Evolutionary conservation across 2,888 invertebrate genomes (phyloP).

Genomic region (Myathropa florea): DNA sequence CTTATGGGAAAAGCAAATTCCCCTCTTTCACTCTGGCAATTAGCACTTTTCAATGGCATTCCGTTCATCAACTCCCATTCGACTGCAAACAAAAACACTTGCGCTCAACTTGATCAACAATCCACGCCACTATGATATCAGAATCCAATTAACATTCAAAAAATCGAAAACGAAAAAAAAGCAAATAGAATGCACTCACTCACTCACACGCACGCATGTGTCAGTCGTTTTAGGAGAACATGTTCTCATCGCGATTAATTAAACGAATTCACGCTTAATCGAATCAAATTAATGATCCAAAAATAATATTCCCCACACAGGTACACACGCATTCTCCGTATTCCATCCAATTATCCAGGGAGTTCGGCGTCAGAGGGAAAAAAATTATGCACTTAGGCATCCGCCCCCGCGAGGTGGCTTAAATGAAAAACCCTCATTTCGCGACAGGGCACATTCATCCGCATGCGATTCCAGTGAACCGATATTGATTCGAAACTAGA

Average conservation of each 20-base stretch:
- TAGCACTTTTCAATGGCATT: neutral
- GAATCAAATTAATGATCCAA: constrained; percentile 29
- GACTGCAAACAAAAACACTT: neutral
- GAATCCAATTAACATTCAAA: neutral
- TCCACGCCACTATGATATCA: neutral
- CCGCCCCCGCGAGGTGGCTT: neutral
- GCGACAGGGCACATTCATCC: neutral
- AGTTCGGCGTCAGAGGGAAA: neutral
- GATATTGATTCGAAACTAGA: constrained; percentile 26
- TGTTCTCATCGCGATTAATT: neutral
- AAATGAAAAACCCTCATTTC: neutral
- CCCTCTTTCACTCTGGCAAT: neutral
- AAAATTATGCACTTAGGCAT: neutral
- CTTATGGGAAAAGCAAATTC: neutral
- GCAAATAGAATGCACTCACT: neutral
- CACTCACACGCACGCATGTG: neutral
- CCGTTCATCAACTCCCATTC: neutral
- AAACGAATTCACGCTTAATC: constrained; percentile 32
- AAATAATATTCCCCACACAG: constrained; percentile 8
- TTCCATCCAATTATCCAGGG: neutral
- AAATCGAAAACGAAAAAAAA: neutral
- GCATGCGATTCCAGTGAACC: too few species aligned
- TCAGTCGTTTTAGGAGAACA: neutral
- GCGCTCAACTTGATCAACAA: neutral
- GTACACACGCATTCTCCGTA: neutral